Evolutionary conservation across 2,113 vertebrate genomes (phyloP).

Genomic region (Hemiprocne comata): DNA sequence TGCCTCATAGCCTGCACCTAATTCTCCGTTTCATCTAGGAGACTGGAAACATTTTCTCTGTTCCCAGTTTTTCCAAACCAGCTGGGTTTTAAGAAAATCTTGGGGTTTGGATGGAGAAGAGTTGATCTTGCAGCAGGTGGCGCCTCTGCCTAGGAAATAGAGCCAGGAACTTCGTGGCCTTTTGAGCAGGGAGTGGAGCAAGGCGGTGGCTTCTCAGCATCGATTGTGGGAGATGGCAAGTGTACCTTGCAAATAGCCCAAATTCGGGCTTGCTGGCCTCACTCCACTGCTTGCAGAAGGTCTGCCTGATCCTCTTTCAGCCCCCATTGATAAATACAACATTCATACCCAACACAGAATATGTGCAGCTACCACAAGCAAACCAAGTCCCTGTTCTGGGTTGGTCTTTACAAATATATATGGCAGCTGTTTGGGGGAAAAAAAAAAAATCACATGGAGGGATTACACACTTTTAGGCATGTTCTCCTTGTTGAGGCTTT

Average conservation of each 20-base stretch:
- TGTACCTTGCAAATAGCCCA: background rate
- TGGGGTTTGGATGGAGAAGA: background rate
- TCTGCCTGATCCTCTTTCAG: background rate
- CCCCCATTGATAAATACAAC: background rate
- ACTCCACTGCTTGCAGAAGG: background rate
- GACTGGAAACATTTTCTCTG: background rate
- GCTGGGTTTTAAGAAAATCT: background rate
- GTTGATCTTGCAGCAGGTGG: slow-evolving; percentile 17
- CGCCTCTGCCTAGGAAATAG: background rate
- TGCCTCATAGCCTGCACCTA: background rate
- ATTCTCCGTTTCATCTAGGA: background rate
- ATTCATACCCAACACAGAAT: too few species aligned
- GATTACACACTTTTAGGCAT: too few species aligned
- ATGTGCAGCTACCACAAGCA: background rate
- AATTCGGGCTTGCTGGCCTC: background rate
- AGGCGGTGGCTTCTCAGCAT: background rate
- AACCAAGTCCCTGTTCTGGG: background rate
- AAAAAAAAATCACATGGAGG: too few species aligned
- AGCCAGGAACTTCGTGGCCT: fast-evolving
- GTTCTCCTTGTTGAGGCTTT: background rate
- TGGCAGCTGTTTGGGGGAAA: background rate
- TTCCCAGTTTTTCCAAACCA: background rate
- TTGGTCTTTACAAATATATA: background rate
- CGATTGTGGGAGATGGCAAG: fast-evolving
- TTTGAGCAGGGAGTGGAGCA: background rate